A percentile compares a stretch with the other conserved stretches of the same genome.
Evolutionary conservation across 1,140 invertebrate species (phyloP).

Genomic region (Myzus persicae): DNA sequence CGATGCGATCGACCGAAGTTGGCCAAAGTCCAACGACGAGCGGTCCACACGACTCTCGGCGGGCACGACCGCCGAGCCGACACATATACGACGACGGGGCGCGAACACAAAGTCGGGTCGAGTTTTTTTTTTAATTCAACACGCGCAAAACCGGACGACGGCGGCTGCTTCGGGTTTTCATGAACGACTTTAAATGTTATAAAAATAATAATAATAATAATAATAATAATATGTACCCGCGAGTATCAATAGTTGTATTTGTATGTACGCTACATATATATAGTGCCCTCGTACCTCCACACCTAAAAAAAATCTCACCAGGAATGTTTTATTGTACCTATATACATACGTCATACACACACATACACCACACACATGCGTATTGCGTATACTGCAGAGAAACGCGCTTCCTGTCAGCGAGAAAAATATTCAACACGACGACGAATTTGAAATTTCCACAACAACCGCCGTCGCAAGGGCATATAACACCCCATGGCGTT

Average conservation of each 20-base stretch:
- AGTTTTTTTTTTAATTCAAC: slow-evolving; percentile 24
- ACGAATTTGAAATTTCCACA: no score
- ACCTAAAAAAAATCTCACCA: neutral
- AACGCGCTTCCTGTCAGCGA: neutral
- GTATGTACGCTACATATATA: neutral
- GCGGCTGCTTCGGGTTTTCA: neutral
- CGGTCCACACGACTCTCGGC: slow-evolving; percentile 8
- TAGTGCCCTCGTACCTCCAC: neutral
- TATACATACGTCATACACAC: no score
- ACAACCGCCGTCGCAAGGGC: neutral
- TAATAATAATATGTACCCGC: slow-evolving; percentile 4
- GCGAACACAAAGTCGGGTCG: slow-evolving; percentile 25
- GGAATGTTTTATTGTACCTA: neutral
- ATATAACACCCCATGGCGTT: neutral
- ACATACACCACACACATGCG: no score
- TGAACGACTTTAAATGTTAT: slow-evolving; percentile 26
- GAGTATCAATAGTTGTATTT: neutral
- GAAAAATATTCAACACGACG: neutral
- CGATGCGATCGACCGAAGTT: slow-evolving; percentile 34
- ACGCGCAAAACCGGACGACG: slow-evolving; percentile 30
- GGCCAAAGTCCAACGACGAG: slow-evolving; percentile 16
- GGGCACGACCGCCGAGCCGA: neutral
- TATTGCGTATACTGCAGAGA: neutral
- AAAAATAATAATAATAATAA: slow-evolving; percentile 19
- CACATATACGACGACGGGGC: slow-evolving; percentile 29